Evolutionary conservation across 2,888 invertebrate genomes (phyloP).

Genomic region (Oscheius sp.): DNA sequence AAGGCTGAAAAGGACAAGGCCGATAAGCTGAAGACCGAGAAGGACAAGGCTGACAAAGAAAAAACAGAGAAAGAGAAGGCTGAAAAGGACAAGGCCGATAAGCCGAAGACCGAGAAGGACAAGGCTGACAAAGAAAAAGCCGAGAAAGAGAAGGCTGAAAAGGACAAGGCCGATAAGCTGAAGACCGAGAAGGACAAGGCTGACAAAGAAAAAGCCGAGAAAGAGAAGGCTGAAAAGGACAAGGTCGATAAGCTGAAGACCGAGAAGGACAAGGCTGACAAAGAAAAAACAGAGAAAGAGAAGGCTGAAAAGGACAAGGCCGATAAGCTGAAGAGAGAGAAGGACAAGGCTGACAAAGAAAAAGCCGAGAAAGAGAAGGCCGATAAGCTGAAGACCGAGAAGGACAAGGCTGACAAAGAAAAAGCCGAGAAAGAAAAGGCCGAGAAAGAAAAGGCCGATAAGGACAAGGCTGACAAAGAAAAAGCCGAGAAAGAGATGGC

Average conservation of each 20-base stretch:
- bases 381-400: background rate
- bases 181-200: constrained; percentile 5
- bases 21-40: background rate
- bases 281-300: background rate
- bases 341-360: background rate
- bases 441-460: background rate
- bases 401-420: constrained; percentile 1
- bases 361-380: constrained; percentile 3
- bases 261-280: background rate
- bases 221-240: background rate
- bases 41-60: background rate
- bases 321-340: background rate
- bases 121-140: background rate
- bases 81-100: too few species aligned
- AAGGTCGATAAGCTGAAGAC: background rate
- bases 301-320: too few species aligned
- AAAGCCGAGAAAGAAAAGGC: background rate
- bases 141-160: background rate
- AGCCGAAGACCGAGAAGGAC: background rate
- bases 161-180: background rate
- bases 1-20: background rate
- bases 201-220: background rate
- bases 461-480: background rate
- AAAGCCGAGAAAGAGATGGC: constrained; percentile 6
- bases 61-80: constrained; percentile 3